Evolutionary conservation across 2,888 invertebrate genomes (phyloP), one percentile per base, ranked within the genome.

Genomic region (Protonemura montana): DNA sequence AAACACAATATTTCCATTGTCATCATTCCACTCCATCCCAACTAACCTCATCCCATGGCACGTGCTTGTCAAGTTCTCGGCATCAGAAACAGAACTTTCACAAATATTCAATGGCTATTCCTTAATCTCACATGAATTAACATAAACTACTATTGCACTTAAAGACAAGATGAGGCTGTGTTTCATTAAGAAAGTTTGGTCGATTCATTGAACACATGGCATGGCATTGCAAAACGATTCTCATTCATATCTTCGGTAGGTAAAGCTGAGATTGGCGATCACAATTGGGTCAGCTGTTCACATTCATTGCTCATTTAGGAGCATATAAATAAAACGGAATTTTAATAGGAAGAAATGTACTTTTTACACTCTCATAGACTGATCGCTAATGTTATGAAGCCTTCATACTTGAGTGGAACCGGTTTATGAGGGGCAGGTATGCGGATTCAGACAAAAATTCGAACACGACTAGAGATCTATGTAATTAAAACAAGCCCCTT

Each of bases 191-290:
- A 59, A 59, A 59, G 59, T 59, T 59, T 59, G 21, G 59, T 21
- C 59, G 59, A 59, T 59, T 59, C 59, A 59, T 59, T 59, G 59
- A 59, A 59, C 59, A 59, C 59, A 59, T 59, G 59, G 21, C 59
- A 59, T 59, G 59, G 59, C 59, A 35, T 59, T 59, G 59, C 59
- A 59, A 59, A 7, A 59, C 59, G 3, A 59, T 59, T 59, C 59
- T 59, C 59, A 59, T 59, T 59, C 59, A 59, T 59, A 10, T 35
- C 35, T 35, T 35, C 35, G 35, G 35, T 35, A 35, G 35, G 35
- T 35, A 35, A 35, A 35, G 35, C 59, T 41, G 59, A 59, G 59
- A 59, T 59, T 59, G 21, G 59, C 59, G 59, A 59, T 59, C 59
- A 59, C 59, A 59, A 59, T 59, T 59, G 21, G 59, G 59, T 59